phyloP scores from a whole-genome alignment of 2,113 vertebrate species.

The Melanerpes formicivorus region DNA sequence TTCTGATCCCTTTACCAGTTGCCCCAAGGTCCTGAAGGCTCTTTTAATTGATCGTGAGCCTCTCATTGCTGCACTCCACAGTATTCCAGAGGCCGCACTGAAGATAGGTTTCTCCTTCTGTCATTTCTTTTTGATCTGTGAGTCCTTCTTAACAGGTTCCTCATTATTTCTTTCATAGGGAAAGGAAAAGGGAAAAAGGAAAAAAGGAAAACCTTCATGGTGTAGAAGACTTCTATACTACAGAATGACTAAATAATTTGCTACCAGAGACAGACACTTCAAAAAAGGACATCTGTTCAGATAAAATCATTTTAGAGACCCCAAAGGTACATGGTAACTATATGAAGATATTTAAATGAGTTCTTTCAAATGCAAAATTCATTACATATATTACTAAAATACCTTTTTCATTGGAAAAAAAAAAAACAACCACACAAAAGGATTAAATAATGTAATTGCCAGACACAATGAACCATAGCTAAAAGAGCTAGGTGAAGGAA shows the following conservation, averaged over 20 bases:
- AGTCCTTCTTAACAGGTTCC: background rate
- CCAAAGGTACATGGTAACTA: rapidly evolving
- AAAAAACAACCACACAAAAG: background rate
- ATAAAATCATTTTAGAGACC: background rate
- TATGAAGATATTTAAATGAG: background rate
- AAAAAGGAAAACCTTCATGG: background rate
- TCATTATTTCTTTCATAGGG: background rate
- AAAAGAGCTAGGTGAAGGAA: background rate
- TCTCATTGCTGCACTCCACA: background rate
- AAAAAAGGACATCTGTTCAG: background rate
- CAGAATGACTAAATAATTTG: background rate
- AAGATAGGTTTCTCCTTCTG: background rate
- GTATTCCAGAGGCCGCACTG: background rate
- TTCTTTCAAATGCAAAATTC: background rate
- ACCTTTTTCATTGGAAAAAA: background rate
- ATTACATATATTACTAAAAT: background rate
- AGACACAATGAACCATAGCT: background rate
- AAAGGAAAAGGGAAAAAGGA: background rate
- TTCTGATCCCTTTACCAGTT: too few relatives aligned
- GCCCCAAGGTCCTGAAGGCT: too few relatives aligned
- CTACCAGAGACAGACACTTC: background rate
- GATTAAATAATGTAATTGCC: background rate
- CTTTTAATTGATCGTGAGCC: too few relatives aligned
- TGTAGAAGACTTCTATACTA: background rate
- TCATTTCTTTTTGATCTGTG: background rate